A percentile compares a stretch with the other conserved stretches of the same genome.
Evolutionary conservation across 2,113 vertebrate species (phyloP).

Genomic region (Tragelaphus scriptus): DNA sequence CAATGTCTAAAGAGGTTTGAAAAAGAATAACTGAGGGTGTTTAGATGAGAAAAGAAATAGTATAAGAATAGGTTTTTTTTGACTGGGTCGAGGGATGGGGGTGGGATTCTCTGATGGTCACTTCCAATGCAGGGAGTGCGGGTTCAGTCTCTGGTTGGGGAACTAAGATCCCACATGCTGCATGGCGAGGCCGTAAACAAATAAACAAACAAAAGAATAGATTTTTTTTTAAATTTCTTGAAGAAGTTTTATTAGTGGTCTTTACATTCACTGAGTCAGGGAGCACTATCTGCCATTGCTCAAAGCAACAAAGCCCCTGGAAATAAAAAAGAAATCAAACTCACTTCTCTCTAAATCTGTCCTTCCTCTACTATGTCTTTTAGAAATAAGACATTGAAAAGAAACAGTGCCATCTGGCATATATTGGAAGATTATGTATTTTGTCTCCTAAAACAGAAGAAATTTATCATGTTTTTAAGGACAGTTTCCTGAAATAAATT

Average conservation of each 20-base stretch:
- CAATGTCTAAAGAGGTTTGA: neutral
- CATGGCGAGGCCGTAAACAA: neutral
- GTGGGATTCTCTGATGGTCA: neutral
- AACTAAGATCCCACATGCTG: neutral
- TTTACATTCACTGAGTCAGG: neutral
- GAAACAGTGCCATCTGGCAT: neutral
- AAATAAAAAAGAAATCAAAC: neutral
- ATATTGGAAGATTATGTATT: neutral
- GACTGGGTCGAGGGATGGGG: neutral
- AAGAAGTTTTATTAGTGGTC: neutral
- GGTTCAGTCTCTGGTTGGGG: neutral
- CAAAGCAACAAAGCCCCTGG: neutral
- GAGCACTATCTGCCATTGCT: neutral
- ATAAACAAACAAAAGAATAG: neutral
- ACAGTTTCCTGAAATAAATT: conserved; percentile 25
- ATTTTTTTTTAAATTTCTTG: neutral
- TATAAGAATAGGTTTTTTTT: neutral
- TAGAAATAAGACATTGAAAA: neutral
- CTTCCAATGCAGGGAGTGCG: neutral
- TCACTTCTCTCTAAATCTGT: neutral
- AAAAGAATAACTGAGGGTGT: neutral
- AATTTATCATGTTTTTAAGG: neutral
- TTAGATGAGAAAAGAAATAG: neutral
- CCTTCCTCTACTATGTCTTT: neutral
- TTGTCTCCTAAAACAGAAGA: neutral